Percentiles rank a stretch among this genome's conserved stretches.
These are phyloP conservation scores for Mellilla xanthometata DNA, from an alignment of 2,888 invertebrate species.

Conservation along the genomic window DNA sequence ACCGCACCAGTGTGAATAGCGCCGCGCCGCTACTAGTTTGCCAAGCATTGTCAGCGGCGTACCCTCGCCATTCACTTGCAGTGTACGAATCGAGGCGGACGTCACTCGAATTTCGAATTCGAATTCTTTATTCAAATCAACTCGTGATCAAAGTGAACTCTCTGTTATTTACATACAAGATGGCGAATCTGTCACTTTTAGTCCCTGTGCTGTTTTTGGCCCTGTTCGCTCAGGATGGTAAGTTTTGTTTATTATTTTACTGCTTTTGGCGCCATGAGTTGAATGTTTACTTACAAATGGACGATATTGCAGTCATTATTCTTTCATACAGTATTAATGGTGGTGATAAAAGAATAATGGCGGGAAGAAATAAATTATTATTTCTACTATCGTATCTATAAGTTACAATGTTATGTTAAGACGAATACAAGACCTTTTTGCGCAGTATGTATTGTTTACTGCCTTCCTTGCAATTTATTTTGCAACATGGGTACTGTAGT, in stretches of 20 bases:
- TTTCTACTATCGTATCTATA: too few species aligned
- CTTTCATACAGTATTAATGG: neutral
- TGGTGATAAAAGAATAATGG: neutral
- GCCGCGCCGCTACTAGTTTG: conserved; percentile 4
- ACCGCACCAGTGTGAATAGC: conserved; percentile 21
- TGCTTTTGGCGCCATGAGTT: neutral
- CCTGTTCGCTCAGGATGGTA: conserved; percentile 64
- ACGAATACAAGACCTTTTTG: too few species aligned
- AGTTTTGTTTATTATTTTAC: conserved; percentile 34
- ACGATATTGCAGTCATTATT: too few species aligned
- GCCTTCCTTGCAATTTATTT: too few species aligned
- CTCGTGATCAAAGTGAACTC: conserved; percentile 40
- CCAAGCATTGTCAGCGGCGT: conserved; percentile 9
- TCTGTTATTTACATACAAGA: conserved; percentile 43
- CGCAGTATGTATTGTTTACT: too few species aligned
- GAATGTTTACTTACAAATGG: neutral
- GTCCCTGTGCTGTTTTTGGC: conserved; percentile 69
- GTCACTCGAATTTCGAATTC: conserved; percentile 26
- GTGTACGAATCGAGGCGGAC: conserved; percentile 46
- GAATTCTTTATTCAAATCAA: conserved; percentile 34
- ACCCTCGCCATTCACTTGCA: conserved; percentile 55
- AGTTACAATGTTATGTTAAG: too few species aligned
- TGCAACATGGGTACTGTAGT: too few species aligned
- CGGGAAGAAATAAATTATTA: too few species aligned
- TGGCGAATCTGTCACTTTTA: conserved; percentile 62